A percentile compares a stretch with the other conserved stretches of the same genome.
These are phyloP conservation scores for Otolemur crassicaudatus DNA, from an alignment of 2,797 vertebrate genomes.

Conservation along the genomic window DNA sequence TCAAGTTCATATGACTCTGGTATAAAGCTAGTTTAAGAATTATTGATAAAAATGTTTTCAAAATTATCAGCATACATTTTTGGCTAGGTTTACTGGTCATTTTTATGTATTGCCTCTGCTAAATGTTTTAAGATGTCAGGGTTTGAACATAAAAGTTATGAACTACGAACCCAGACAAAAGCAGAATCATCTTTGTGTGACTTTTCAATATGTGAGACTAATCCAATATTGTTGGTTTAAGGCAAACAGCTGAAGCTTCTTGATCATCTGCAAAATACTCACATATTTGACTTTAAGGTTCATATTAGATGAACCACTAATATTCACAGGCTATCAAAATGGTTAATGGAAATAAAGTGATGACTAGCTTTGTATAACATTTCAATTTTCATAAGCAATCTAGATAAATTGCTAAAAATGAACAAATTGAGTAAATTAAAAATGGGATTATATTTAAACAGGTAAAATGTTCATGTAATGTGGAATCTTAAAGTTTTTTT, in stretches of 20 bases:
- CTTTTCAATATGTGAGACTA: background rate
- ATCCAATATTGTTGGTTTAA: background rate
- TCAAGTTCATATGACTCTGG: background rate
- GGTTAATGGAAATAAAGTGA: background rate
- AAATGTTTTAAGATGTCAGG: background rate
- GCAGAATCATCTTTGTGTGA: background rate
- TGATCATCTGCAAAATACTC: background rate
- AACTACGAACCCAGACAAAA: background rate
- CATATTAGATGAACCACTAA: background rate
- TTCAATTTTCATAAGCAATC: background rate
- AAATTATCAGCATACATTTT: background rate
- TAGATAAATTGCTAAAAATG: background rate
- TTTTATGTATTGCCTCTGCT: background rate
- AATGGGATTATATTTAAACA: background rate
- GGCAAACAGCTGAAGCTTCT: background rate
- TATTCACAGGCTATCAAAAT: background rate
- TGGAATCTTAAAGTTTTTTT: background rate
- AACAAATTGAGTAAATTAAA: background rate
- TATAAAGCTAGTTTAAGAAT: background rate
- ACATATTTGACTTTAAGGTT: background rate
- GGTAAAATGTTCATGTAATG: background rate
- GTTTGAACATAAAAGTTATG: background rate
- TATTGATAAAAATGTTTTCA: background rate
- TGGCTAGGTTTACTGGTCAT: background rate
- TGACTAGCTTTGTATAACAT: background rate